Conservation (phyloP, 2,888 invertebrate species). For the Euzophera pinguis region DNA sequence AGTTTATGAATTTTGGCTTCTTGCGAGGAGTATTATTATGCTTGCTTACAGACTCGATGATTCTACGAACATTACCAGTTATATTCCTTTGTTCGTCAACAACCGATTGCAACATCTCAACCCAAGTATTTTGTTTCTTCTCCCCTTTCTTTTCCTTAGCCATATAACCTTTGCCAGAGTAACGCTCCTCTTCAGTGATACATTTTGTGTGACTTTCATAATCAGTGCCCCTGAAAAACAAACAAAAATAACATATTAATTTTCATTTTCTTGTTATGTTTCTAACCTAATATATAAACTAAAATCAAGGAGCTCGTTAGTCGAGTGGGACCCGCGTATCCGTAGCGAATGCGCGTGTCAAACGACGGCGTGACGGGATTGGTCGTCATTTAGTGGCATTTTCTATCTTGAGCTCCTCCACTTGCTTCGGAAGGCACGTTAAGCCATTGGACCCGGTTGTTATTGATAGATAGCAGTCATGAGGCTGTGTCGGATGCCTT, state of each 20-base stretch:
- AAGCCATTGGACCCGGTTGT: too few species aligned
- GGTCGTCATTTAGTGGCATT: too few species aligned
- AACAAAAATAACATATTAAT: not conserved
- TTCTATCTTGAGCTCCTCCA: too few species aligned
- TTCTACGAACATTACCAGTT: conserved; percentile 76
- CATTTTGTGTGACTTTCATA: conserved; percentile 91
- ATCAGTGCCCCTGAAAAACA: conserved; percentile 83
- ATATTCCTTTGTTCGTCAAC: conserved; percentile 78
- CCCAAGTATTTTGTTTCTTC: conserved; percentile 92
- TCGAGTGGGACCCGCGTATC: too few species aligned
- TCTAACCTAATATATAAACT: not conserved
- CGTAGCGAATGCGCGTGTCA: too few species aligned
- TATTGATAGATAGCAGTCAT: too few species aligned
- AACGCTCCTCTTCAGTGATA: conserved; percentile 91
- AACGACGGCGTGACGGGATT: too few species aligned
- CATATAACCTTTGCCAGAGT: conserved; percentile 89
- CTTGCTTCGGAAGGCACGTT: too few species aligned
- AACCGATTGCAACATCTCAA: conserved; percentile 84
- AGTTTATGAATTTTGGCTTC: conserved; percentile 90
- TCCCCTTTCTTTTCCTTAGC: conserved; percentile 91
- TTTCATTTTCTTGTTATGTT: not conserved
- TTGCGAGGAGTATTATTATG: conserved; percentile 92
- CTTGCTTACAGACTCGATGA: conserved; percentile 84
- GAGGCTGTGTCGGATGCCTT: too few species aligned
- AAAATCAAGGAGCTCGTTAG: too few species aligned